Evolutionary conservation across 2,113 vertebrate genomes (phyloP).

Genomic region (Colaptes auratus): DNA sequence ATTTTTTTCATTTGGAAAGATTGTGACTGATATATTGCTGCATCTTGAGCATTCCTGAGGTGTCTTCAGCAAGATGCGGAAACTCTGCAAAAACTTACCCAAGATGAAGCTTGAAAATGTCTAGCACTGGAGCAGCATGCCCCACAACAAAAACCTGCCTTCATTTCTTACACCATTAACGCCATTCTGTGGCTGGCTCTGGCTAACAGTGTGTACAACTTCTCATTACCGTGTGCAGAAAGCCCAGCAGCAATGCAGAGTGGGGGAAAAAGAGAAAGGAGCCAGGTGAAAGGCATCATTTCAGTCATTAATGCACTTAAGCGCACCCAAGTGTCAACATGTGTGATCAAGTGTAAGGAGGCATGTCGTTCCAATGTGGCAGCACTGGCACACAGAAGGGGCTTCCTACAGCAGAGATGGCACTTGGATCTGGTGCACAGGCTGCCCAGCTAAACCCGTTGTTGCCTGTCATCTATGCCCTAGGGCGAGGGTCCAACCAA

Average conservation of each 20-base stretch:
- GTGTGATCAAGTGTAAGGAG: conserved; percentile 57
- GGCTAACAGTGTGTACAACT: background rate
- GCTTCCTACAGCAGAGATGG: conserved; percentile 66
- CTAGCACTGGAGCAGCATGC: background rate
- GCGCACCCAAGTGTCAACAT: conserved; percentile 66
- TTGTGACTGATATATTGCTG: background rate
- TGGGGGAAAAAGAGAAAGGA: background rate
- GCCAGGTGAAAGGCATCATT: conserved; percentile 63
- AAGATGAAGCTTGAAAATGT: background rate
- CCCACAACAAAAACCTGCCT: background rate
- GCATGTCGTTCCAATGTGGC: conserved; percentile 62
- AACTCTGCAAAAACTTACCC: background rate
- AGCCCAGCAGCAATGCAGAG: background rate
- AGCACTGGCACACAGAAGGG: conserved; percentile 43
- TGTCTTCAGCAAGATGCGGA: background rate
- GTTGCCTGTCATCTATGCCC: conserved; percentile 77
- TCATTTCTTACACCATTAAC: background rate
- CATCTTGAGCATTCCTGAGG: background rate
- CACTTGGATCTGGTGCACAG: conserved; percentile 57
- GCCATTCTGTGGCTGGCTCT: background rate
- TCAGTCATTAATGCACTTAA: conserved; percentile 68
- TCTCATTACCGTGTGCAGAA: background rate
- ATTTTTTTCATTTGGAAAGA: background rate
- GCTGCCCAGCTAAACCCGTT: conserved; percentile 73
- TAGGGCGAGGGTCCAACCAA: conserved; percentile 76